Percentiles rank a stretch among this genome's conserved stretches.
Evolutionary conservation across 2,113 vertebrate genomes (phyloP).

Genomic region (Clarias batrachus): DNA sequence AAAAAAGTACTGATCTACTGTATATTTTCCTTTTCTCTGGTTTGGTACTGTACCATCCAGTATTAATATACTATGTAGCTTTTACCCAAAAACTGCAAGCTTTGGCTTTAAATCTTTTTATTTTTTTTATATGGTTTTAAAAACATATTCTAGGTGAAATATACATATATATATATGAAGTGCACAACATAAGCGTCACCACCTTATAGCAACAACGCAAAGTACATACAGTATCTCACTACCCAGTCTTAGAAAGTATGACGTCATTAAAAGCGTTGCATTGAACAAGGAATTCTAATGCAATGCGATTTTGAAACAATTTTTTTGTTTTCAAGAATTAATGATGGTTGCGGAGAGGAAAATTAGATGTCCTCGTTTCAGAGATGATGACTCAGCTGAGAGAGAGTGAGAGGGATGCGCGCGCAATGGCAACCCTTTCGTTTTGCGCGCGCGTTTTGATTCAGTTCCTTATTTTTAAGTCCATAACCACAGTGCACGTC

Average conservation of each 20-base stretch:
- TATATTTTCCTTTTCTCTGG: neutral
- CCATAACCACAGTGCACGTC: neutral
- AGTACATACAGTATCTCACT: neutral
- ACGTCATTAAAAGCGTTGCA: too few species aligned
- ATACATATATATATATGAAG: too few species aligned
- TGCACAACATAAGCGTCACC: neutral
- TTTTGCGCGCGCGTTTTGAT: slow-evolving; percentile 17
- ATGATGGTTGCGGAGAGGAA: neutral
- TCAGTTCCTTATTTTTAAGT: neutral
- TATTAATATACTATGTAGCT: too few species aligned
- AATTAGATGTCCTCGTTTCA: slow-evolving; percentile 24
- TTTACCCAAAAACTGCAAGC: neutral
- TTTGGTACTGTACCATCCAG: neutral
- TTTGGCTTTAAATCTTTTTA: neutral
- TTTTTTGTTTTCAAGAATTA: neutral
- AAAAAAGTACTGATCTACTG: neutral
- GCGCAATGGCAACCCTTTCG: neutral
- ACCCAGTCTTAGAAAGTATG: neutral
- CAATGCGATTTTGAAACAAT: neutral
- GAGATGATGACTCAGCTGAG: slow-evolving; percentile 33
- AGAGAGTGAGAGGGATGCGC: neutral
- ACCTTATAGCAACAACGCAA: neutral
- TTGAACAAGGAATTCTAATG: neutral
- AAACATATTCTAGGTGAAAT: neutral
- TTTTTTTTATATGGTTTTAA: too few species aligned